Evolutionary conservation across 1,140 invertebrate genomes (phyloP), one percentile per base, ranked within the genome.

Genomic region (Babylonia areolata): DNA sequence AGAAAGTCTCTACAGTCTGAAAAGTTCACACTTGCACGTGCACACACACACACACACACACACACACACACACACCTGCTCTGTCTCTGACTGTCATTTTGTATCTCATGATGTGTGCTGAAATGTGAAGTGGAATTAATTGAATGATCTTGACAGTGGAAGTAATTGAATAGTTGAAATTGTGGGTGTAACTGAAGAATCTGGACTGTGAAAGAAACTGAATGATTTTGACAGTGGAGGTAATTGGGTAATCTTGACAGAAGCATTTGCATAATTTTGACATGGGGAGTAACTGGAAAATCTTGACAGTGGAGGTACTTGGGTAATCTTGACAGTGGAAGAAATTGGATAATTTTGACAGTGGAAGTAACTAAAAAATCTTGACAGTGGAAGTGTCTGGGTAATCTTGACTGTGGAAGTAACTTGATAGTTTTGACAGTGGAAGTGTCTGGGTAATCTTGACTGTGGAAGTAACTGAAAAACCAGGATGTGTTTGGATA

Each of bases 21-120:
- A 9, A 42, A 0, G 6, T 39, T 42, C 77, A 46, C 40, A 79
- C 77, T 42, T 0, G 23, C 37, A 42, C 37, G 42, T 31, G 12
- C 37, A 79, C 39, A 42, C 77, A 79, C 77, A 79, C 39, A 42
- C 77, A 79, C 77, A 40, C 37, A 42, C 39, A 79, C 77, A 79
- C 77, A 46, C 39, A 79, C 12, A 31, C 77, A 79, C 39, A 40
- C 77, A 73, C 71, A 35, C 71, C 33, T 28, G 33, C 35, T 51
- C 5, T 46, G 42, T n/a, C n/a, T n/a, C n/a, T n/a, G n/a, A n/a
- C n/a, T n/a, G n/a, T n/a, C n/a, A n/a, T n/a, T n/a, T n/a, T n/a
- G n/a, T n/a, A n/a, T n/a, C n/a, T n/a, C n/a, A n/a, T n/a, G n/a
- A n/a, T n/a, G n/a, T n/a, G n/a, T n/a, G n/a, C n/a, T n/a, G n/a